Evolutionary conservation across 2,113 vertebrate genomes (phyloP).

Genomic region (Colossoma macropomum): DNA sequence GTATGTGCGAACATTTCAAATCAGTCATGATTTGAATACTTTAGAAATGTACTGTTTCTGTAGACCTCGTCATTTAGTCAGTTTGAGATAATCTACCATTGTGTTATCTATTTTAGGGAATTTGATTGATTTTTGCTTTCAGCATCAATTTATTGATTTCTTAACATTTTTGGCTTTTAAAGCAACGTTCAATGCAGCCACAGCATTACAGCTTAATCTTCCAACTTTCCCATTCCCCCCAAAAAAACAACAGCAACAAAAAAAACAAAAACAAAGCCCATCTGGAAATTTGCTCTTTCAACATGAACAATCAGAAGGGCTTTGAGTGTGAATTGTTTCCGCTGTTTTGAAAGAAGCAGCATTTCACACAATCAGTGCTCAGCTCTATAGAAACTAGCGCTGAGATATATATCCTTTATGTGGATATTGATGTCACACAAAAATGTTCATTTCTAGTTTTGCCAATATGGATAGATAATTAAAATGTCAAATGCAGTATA

Average conservation of each 20-base stretch:
- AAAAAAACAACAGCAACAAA: not conserved
- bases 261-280: slow-evolving; percentile 18
- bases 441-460: too few species aligned
- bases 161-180: not conserved
- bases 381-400: not conserved
- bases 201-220: not conserved
- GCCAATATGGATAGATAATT: too few species aligned
- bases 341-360: slow-evolving; percentile 16
- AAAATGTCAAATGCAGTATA: too few species aligned
- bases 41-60: too few species aligned
- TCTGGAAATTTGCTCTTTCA: slow-evolving; percentile 25
- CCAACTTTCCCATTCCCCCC: not conserved
- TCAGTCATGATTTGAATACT: too few species aligned
- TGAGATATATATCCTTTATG: too few species aligned
- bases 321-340: not conserved
- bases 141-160: not conserved
- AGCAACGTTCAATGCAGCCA: not conserved
- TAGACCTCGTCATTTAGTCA: not conserved
- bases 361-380: not conserved
- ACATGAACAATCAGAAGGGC: not conserved
- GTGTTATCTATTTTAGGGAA: too few species aligned
- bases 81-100: not conserved
- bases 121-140: not conserved
- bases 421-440: too few species aligned
- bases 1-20: too few species aligned